Percentiles rank a stretch among this genome's conserved stretches.
phyloP scores from a whole-genome alignment of 1,140 invertebrate genomes.

The Drosophila bocqueti region DNA sequence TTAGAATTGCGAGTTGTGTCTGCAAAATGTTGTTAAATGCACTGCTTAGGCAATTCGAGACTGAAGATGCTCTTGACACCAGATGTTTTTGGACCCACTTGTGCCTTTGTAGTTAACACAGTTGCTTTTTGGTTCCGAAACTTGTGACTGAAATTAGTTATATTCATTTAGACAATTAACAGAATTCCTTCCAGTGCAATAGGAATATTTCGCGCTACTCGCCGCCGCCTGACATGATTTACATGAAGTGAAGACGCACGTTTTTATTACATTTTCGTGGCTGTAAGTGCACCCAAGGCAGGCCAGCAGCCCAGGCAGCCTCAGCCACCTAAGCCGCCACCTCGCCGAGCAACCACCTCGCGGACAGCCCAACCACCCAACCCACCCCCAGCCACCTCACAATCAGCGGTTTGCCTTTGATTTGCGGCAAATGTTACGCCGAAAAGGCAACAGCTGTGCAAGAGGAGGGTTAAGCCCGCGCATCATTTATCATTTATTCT shows the following conservation, averaged over 20 bases:
- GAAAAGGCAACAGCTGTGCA: conserved; percentile 78
- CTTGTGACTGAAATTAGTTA: too few relatives aligned
- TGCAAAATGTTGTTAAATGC: too few relatives aligned
- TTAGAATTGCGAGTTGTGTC: fast-evolving
- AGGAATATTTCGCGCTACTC: conserved; percentile 76
- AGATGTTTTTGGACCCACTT: not conserved
- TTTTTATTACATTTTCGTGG: conserved; percentile 84
- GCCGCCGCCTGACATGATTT: conserved; percentile 78
- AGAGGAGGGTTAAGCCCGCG: conserved; percentile 68
- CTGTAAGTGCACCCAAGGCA: conserved; percentile 69
- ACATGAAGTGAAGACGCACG: conserved; percentile 80
- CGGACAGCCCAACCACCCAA: conserved; percentile 9
- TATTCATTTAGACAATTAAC: not conserved
- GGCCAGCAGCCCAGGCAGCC: conserved; percentile 10
- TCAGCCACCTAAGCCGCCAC: conserved; percentile 29
- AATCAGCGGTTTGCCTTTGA: conserved; percentile 63
- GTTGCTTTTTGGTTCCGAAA: too few relatives aligned
- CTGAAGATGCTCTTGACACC: too few relatives aligned
- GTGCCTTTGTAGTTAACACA: too few relatives aligned
- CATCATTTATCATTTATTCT: conserved; percentile 80
- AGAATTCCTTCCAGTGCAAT: conserved; percentile 11
- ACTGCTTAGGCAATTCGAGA: too few relatives aligned
- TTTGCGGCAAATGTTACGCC: conserved; percentile 71
- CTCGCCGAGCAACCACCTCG: conserved; percentile 19
- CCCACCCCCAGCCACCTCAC: conserved; percentile 17